Evolutionary conservation across 1,140 invertebrate species (phyloP).

Genomic region (Samia ricini): DNA sequence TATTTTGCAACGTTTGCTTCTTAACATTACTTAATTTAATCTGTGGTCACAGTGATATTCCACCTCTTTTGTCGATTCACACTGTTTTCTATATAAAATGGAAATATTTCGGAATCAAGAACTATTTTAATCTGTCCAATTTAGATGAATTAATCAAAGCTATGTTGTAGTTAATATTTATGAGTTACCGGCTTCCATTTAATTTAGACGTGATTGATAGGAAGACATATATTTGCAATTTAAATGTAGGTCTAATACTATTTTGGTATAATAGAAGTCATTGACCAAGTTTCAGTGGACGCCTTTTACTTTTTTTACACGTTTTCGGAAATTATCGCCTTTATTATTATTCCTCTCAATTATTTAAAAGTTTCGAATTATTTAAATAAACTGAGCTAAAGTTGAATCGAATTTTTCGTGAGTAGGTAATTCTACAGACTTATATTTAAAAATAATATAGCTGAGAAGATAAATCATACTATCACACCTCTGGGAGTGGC

Average conservation of each 20-base stretch:
- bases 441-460: too few relatives aligned
- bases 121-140: not conserved
- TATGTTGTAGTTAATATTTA: not conserved
- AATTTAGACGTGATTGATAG: constrained; percentile 2
- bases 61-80: not conserved
- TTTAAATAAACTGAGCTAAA: too few relatives aligned
- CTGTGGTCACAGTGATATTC: not conserved
- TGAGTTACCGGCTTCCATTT: not conserved
- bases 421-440: too few relatives aligned
- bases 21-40: not conserved
- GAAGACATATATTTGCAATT: constrained; percentile 1
- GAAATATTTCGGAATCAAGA: not conserved
- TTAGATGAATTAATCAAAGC: not conserved
- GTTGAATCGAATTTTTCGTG: too few relatives aligned
- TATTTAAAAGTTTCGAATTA: too few relatives aligned
- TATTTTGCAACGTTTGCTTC: not conserved
- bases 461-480: too few relatives aligned
- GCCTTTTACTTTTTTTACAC: constrained; percentile 6
- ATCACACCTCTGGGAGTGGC: too few relatives aligned
- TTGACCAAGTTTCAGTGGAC: constrained; percentile 1
- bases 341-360: not conserved
- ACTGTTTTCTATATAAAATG: not conserved
- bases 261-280: constrained; percentile 1
- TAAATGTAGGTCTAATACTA: not conserved
- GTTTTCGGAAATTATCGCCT: not conserved